A percentile compares a stretch with the other conserved stretches of the same genome.
Conservation (phyloP, 23 tunicate species). For the Phallusia fumigata region DNA sequence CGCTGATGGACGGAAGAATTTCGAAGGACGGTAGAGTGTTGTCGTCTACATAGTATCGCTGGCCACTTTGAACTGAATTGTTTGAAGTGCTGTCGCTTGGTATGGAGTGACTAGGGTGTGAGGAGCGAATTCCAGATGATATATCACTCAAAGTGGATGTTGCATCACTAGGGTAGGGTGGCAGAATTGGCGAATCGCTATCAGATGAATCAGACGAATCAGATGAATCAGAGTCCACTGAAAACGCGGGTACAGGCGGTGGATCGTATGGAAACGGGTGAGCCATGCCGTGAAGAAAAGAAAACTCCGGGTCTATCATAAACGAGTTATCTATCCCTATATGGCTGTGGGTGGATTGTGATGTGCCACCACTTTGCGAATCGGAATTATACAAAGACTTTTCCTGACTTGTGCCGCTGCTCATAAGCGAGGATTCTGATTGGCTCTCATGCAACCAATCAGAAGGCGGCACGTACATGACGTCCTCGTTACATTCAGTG, state of each 20-base stretch:
- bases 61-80: background rate
- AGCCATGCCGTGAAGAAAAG: conserved; percentile 62
- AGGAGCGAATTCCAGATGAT: background rate
- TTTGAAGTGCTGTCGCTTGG: background rate
- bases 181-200: background rate
- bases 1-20: background rate
- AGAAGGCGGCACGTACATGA: conserved; percentile 10
- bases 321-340: conserved; percentile 64
- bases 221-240: background rate
- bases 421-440: background rate
- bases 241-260: background rate
- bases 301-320: conserved; percentile 64
- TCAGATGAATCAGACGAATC: background rate
- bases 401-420: background rate
- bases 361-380: too few relatives aligned
- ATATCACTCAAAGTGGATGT: background rate
- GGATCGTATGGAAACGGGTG: background rate
- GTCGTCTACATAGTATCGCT: background rate
- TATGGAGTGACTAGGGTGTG: background rate
- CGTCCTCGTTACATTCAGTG: background rate
- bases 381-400: background rate
- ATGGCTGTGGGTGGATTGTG: background rate
- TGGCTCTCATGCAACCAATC: conserved; percentile 26
- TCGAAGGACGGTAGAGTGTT: background rate
- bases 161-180: background rate